Percentiles rank a stretch among this genome's conserved stretches.
These are phyloP conservation scores for Paedocypris sp. DNA, from an alignment of 2,113 vertebrate genomes.

Conservation along the genomic window DNA sequence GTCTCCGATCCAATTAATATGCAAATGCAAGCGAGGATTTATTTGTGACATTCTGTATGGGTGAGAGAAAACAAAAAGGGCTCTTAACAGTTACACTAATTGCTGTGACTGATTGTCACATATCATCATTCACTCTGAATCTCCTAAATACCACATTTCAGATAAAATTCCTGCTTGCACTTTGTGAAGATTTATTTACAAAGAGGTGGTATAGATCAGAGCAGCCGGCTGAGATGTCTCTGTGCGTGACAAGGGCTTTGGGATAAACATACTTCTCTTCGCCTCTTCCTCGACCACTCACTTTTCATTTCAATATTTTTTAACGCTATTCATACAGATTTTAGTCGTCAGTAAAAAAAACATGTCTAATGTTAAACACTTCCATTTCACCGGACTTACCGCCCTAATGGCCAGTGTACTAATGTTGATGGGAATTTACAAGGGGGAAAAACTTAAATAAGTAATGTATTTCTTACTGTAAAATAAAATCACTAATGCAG, in stretches of 20 bases:
- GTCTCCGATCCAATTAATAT: conserved; percentile 99
- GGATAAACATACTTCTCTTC: conserved; percentile 17
- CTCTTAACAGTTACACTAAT: conserved; percentile 99
- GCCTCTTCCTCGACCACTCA: too few relatives aligned
- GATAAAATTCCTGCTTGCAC: conserved; percentile 53
- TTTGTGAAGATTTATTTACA: conserved; percentile 48
- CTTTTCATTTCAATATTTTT: too few relatives aligned
- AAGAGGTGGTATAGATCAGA: conserved; percentile 41
- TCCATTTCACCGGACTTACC: not conserved
- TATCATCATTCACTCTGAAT: conserved; percentile 99
- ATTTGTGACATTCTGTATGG: conserved; percentile 99
- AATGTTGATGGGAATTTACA: conserved; percentile 52
- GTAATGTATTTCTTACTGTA: conserved; percentile 64
- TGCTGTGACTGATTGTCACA: conserved; percentile 99
- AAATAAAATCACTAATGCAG: conserved; percentile 65
- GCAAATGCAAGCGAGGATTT: conserved; percentile 99
- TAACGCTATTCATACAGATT: too few relatives aligned
- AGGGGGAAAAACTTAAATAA: conserved; percentile 59
- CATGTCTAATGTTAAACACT: too few relatives aligned
- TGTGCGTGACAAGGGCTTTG: conserved; percentile 30
- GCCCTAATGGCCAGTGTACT: conserved; percentile 38
- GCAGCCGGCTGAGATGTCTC: conserved; percentile 19
- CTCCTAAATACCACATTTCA: conserved; percentile 82
- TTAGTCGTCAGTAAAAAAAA: too few relatives aligned
- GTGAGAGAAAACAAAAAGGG: conserved; percentile 99